Evolutionary conservation across 2,888 invertebrate genomes (phyloP).

Genomic region (Troilus luridus): DNA sequence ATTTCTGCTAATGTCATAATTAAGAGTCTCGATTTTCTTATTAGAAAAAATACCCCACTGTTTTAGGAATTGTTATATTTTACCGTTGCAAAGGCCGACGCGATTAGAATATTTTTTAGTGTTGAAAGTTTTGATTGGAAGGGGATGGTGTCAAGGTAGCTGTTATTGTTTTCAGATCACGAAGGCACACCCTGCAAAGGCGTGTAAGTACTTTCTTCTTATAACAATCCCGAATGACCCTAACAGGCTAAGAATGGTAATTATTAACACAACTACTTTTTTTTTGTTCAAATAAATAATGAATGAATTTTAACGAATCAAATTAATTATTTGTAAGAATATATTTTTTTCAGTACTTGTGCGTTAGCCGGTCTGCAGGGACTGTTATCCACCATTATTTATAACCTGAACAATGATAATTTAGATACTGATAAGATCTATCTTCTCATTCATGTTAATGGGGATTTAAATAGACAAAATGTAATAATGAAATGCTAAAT

Average conservation of each 20-base stretch:
- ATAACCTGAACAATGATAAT: too few species aligned
- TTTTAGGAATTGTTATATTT: neutral
- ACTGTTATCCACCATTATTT: too few species aligned
- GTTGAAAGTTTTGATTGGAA: neutral
- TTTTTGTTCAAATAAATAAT: too few species aligned
- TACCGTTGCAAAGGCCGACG: neutral
- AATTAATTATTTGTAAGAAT: too few species aligned
- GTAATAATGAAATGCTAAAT: too few species aligned
- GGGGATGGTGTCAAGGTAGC: neutral
- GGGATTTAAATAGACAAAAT: too few species aligned
- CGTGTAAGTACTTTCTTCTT: neutral
- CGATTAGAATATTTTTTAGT: neutral
- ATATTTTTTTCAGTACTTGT: too few species aligned
- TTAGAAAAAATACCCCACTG: neutral
- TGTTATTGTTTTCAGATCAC: constrained; percentile 4
- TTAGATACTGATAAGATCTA: too few species aligned
- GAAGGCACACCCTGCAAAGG: neutral
- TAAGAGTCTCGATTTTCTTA: neutral
- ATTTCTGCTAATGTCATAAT: neutral
- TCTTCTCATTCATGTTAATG: too few species aligned
- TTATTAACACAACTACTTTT: too few species aligned
- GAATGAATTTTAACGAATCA: too few species aligned
- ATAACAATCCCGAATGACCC: neutral
- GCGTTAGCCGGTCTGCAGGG: too few species aligned
- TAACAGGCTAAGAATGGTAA: neutral